Evolutionary conservation across 2,888 invertebrate species (phyloP), one percentile per base, ranked within the genome.

Genomic region (Entomobrya multifasciata): DNA sequence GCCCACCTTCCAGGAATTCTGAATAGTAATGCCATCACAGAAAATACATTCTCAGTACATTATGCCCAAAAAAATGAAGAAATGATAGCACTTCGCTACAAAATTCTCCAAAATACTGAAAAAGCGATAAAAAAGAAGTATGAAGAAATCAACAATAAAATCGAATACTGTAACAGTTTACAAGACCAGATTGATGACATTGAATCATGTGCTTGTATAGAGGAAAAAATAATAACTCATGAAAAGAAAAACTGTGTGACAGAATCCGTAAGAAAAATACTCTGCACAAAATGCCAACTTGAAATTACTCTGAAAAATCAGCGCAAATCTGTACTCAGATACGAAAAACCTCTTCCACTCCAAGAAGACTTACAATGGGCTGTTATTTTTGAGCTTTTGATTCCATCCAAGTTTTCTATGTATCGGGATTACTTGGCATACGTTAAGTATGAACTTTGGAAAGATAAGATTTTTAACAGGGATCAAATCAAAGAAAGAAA

Each of bases 311-410:
- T 65, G 30, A 36, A 65, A n/a, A 2, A 3, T 5, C 8, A 0
- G 5, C 15, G 22, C 4, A 13, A 13, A 2, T 67, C 67, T 13
- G 67, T 67, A 0, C 1, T 0, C 2, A 41, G 44, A 11, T 67
- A 67, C n/a, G 41, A 67, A 22, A 11, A 44, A 8, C 67, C 67
- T 5, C 44, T 67, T 1, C 67, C 67, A 10, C 13, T 20, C 0
- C 47, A 47, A 83, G n/a, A 49, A 25, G 30, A 72, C 41, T 8
- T 55, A 8, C 78, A 62, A 47, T 27, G 72, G 20, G 76, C 80
- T 0, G 80, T 84, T 6, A 67, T 87, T 10, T 87, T 87, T 47
- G 57, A 57, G 22, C 36, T 87, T 11, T 27, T 72, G 10, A 85
- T 87, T 25, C 87, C 87, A 0, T 15, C 27, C 1, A 47, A 79